These are phyloP conservation scores for Anthonomus grandis DNA, from an alignment of 1,140 invertebrate species.

Conservation along the genomic window DNA sequence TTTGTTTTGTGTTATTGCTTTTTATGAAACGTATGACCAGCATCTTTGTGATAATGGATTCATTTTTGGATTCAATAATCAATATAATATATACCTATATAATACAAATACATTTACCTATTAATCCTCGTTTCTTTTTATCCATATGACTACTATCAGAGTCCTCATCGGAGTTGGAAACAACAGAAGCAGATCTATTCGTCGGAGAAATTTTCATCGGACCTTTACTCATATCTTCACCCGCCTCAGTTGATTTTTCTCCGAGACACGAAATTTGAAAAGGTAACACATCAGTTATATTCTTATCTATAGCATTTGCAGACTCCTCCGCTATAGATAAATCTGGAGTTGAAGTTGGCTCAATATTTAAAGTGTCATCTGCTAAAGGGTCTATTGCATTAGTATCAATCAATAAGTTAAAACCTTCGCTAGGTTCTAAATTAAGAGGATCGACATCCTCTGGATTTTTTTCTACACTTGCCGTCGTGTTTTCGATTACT, in stretches of 20 bases:
- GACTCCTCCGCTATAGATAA: constrained; percentile 10
- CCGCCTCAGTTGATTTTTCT: constrained; percentile 1
- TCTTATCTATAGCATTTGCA: neutral
- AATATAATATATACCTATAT: neutral
- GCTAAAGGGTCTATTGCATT: constrained; percentile 5
- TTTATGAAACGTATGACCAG: too few relatives aligned
- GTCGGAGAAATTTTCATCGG: constrained; percentile 6
- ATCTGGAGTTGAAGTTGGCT: neutral
- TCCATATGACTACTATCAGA: constrained; percentile 4
- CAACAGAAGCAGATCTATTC: constrained; percentile 7
- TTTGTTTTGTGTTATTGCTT: too few relatives aligned
- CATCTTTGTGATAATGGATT: too few relatives aligned
- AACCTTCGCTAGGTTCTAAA: constrained; percentile 5
- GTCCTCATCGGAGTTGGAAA: constrained; percentile 19
- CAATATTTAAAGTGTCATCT: constrained; percentile 13
- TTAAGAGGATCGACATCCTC: constrained; percentile 21
- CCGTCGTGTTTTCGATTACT: neutral
- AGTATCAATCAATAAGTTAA: neutral
- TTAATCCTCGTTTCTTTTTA: constrained; percentile 14
- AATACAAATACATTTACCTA: constrained; percentile 5
- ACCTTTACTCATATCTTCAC: neutral
- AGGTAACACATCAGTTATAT: too few relatives aligned
- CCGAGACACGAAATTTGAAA: constrained; percentile 2
- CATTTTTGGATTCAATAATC: too few relatives aligned
- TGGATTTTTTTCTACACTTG: neutral